Evolutionary conservation across 2,797 vertebrate genomes (phyloP).

Genomic region (Sebastes matsubarae): DNA sequence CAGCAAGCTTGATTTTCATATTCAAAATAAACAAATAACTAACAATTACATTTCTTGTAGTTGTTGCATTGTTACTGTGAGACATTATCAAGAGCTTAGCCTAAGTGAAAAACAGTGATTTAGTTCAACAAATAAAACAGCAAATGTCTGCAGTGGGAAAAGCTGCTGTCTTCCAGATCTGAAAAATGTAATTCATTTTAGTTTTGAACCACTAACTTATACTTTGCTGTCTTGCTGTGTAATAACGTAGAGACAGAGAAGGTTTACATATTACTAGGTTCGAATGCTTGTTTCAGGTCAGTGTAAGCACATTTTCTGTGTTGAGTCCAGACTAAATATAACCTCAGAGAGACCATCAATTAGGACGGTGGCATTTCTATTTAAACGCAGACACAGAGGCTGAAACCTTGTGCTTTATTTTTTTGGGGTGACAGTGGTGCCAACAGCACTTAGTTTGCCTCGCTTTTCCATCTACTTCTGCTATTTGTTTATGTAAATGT

Average conservation of each 20-base stretch:
- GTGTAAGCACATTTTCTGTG: slow-evolving; percentile 47
- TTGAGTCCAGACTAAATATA: slow-evolving; percentile 70
- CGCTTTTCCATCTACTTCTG: neutral
- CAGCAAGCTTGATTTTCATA: neutral
- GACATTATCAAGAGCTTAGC: neutral
- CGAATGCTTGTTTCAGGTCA: slow-evolving; percentile 39
- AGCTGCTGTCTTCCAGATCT: neutral
- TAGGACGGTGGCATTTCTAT: slow-evolving; percentile 47
- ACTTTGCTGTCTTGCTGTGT: slow-evolving; percentile 2
- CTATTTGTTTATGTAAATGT: slow-evolving; percentile 59
- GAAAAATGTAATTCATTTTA: neutral
- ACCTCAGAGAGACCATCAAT: slow-evolving; percentile 60
- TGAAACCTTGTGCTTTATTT: slow-evolving; percentile 18
- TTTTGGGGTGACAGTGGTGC: neutral
- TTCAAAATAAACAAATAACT: neutral
- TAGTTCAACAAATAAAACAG: neutral
- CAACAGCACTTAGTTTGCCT: neutral
- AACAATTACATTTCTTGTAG: neutral
- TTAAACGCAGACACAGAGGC: slow-evolving; percentile 36
- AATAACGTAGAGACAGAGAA: slow-evolving; percentile 4
- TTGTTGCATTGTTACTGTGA: neutral
- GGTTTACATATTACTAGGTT: slow-evolving; percentile 33
- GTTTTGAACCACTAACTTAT: slow-evolving; percentile 6
- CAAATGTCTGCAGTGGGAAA: neutral
- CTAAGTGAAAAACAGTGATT: neutral